Conservation (phyloP, 2,888 invertebrate genomes). For the Lissonota sp. region DNA sequence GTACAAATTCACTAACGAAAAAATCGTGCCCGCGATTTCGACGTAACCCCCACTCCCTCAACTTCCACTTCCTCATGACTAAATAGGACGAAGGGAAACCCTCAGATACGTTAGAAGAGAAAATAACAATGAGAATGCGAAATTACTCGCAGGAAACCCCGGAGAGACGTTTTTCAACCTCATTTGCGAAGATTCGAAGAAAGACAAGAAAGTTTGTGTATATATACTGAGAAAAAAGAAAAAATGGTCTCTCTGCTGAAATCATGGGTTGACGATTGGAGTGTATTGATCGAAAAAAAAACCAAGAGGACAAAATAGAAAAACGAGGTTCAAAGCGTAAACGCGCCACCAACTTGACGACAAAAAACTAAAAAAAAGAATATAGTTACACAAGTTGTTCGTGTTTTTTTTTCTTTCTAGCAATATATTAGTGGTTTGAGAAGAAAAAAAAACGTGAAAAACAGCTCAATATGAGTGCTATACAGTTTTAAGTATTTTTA, state of each 20-base stretch:
- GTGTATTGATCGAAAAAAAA: slow-evolving; percentile 3
- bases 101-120: background rate
- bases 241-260: slow-evolving; percentile 33
- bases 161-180: background rate
- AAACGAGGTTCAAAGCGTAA: no score
- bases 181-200: slow-evolving; percentile 9
- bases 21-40: background rate
- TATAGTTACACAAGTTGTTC: background rate
- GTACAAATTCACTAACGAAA: slow-evolving; percentile 48
- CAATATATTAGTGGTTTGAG: slow-evolving; percentile 46
- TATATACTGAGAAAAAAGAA: slow-evolving; percentile 41
- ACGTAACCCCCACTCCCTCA: background rate
- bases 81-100: background rate
- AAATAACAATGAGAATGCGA: no score
- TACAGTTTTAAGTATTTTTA: slow-evolving; percentile 59
- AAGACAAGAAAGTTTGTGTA: slow-evolving; percentile 53
- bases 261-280: slow-evolving; percentile 44
- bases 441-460: slow-evolving; percentile 34
- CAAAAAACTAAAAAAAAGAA: background rate
- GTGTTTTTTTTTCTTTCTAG: slow-evolving; percentile 54
- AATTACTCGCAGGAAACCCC: no score
- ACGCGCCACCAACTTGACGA: slow-evolving; percentile 24
- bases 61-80: background rate
- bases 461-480: slow-evolving; percentile 58
- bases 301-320: background rate